phyloP scores from a whole-genome alignment of 2,797 vertebrate genomes.

The Eulemur mongoz region DNA sequence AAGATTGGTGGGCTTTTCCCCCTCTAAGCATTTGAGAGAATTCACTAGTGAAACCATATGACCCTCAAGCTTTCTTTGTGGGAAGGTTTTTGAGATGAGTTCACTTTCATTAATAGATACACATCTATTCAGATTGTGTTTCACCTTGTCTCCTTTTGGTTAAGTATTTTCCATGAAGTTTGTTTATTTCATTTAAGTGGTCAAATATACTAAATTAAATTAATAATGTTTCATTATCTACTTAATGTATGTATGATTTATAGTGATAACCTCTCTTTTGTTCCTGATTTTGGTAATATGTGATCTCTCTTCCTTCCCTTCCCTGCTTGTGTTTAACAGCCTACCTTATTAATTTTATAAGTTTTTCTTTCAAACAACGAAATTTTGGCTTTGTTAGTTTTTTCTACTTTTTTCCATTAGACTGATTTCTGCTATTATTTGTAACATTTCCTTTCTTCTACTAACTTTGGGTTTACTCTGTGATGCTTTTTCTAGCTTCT shows the following conservation, averaged over 20 bases:
- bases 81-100: neutral
- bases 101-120: neutral
- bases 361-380: neutral
- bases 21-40: neutral
- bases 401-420: neutral
- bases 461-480: neutral
- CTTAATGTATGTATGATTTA: neutral
- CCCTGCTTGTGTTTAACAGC: neutral
- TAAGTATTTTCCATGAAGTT: neutral
- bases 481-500: neutral
- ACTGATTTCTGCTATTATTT: slow-evolving; percentile 26
- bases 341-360: neutral
- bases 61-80: neutral
- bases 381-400: neutral
- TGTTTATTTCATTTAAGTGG: neutral
- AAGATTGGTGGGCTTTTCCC: neutral
- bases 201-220: neutral
- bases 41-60: neutral
- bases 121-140: neutral
- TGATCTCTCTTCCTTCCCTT: neutral
- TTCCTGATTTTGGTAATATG: neutral
- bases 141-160: neutral
- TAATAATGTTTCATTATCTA: neutral
- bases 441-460: neutral
- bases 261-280: neutral